These are phyloP conservation scores for Calcarius ornatus DNA, from an alignment of 2,113 vertebrate genomes.

Conservation along the genomic window DNA sequence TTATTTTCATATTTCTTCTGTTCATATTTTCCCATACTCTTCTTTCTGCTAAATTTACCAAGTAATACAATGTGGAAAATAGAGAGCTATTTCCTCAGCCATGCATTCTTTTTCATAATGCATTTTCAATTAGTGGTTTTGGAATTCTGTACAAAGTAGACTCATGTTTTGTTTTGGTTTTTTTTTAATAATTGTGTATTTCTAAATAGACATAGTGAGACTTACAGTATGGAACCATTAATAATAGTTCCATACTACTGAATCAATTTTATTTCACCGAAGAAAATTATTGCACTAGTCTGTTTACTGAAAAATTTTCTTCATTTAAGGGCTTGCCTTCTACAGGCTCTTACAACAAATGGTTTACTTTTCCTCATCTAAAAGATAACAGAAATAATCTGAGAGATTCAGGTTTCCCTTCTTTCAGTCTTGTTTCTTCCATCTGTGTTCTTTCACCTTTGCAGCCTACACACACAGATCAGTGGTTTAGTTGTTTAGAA, in stretches of 20 bases:
- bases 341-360: neutral
- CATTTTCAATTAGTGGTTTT: constrained; percentile 68
- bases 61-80: constrained; percentile 76
- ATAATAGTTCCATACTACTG: neutral
- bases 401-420: neutral
- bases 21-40: constrained; percentile 72
- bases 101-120: constrained; percentile 61
- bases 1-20: constrained; percentile 79
- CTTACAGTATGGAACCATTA: neutral
- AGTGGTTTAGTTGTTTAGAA: neutral
- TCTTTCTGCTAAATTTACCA: constrained; percentile 81
- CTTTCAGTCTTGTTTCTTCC: neutral
- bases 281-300: neutral
- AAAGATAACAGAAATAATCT: neutral
- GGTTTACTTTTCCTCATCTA: neutral
- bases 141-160: constrained; percentile 39
- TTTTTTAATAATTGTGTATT: neutral
- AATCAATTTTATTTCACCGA: neutral
- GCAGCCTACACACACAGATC: neutral
- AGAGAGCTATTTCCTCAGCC: constrained; percentile 63
- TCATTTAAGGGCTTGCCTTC: neutral
- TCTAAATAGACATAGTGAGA: neutral
- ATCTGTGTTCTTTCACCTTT: neutral
- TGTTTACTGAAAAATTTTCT: neutral
- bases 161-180: neutral